Conservation (phyloP, 2,888 invertebrate genomes). For the Patella caerulea region DNA sequence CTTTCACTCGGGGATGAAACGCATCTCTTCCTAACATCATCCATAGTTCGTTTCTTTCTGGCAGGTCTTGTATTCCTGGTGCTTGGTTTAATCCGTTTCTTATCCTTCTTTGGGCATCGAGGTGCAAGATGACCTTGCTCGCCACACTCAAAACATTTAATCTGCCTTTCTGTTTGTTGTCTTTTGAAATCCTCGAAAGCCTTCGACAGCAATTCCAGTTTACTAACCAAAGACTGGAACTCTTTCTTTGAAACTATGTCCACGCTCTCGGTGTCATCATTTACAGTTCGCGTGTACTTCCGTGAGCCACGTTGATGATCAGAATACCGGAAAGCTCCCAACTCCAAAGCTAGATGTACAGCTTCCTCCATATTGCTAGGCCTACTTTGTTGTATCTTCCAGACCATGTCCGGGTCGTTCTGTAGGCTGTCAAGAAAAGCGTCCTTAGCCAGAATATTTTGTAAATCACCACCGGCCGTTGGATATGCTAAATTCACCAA, state of each 20-base stretch:
- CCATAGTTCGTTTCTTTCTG: neutral
- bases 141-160: neutral
- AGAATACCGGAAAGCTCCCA: neutral
- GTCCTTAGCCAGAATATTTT: slow-evolving; percentile 11
- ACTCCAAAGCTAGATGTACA: slow-evolving; percentile 11
- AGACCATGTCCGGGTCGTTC: slow-evolving; percentile 5
- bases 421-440: neutral
- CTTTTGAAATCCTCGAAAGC: neutral
- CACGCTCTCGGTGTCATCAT: too few species aligned
- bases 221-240: too few species aligned
- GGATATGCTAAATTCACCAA: slow-evolving; percentile 5
- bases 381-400: slow-evolving; percentile 1
- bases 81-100: neutral
- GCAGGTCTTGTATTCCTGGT: neutral
- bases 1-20: neutral
- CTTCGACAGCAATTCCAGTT: too few species aligned
- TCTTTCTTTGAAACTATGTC: too few species aligned
- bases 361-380: slow-evolving; percentile 15
- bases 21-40: neutral
- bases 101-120: neutral
- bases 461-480: neutral
- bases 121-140: neutral
- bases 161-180: neutral
- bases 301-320: neutral
- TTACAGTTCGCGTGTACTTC: neutral